phyloP scores from a whole-genome alignment of 2,888 invertebrate genomes.

The Linyphia triangularis region DNA sequence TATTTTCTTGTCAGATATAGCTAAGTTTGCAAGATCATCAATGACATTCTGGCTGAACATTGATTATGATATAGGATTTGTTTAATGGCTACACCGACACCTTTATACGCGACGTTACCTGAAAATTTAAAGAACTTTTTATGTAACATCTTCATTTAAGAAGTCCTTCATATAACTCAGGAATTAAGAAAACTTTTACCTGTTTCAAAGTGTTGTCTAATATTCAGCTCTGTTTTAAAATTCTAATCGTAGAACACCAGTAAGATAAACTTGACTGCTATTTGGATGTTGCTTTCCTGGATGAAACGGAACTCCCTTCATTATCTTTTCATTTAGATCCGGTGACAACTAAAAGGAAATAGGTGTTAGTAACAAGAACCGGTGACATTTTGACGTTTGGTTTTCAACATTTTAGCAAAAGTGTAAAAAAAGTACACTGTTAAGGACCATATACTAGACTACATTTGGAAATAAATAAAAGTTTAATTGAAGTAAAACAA shows the following conservation, averaged over 20 bases:
- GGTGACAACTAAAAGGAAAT: constrained; percentile 16
- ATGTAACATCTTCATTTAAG: not conserved
- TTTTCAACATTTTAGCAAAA: not conserved
- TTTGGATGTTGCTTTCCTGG: not conserved
- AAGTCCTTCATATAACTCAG: not conserved
- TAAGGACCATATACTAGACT: too few species aligned
- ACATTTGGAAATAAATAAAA: too few species aligned
- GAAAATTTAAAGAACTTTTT: not conserved
- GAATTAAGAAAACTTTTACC: not conserved
- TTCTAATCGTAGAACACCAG: too few species aligned
- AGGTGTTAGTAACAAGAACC: not conserved
- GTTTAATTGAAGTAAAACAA: too few species aligned
- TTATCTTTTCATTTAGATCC: constrained; percentile 39
- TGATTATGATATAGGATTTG: too few species aligned
- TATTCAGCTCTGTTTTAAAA: not conserved
- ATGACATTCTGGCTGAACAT: too few species aligned
- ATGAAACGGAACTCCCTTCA: constrained; percentile 35
- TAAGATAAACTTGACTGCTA: not conserved
- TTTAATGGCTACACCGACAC: not conserved
- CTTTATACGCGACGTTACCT: not conserved
- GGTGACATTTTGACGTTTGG: too few species aligned
- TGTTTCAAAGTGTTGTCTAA: not conserved
- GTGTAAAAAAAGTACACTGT: too few species aligned
- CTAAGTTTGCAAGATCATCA: too few species aligned
- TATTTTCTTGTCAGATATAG: too few species aligned